Conservation (phyloP, 2,888 invertebrate genomes). For the Itoplectis maculator region DNA sequence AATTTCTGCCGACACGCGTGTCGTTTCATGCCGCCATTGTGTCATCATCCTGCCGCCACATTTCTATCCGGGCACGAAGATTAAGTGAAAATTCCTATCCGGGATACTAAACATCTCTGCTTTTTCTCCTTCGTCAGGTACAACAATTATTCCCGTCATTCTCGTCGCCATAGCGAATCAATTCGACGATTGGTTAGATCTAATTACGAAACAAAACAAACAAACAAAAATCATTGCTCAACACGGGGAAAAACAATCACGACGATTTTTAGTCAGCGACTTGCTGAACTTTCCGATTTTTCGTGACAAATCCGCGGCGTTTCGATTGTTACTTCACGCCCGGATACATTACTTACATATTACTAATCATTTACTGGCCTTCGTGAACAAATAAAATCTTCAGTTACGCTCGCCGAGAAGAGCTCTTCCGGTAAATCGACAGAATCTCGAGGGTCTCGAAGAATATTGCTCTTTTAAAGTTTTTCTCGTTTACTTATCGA, state of each 20-base stretch:
- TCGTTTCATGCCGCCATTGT: too few species aligned
- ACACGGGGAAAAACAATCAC: too few species aligned
- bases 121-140: constrained; percentile 43
- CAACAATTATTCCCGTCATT: constrained; percentile 44
- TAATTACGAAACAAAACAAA: too few species aligned
- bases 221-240: constrained; percentile 1
- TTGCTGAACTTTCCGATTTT: not conserved
- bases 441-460: constrained; percentile 32
- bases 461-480: constrained; percentile 61
- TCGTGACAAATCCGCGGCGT: not conserved
- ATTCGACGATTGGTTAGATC: not conserved
- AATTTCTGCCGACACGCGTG: too few species aligned
- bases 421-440: constrained; percentile 37
- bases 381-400: constrained; percentile 7
- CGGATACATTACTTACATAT: constrained; percentile 50
- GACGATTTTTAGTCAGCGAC: too few species aligned
- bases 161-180: not conserved
- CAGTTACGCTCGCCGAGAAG: not conserved
- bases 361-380: constrained; percentile 40
- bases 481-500: constrained; percentile 40
- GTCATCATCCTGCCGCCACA: too few species aligned
- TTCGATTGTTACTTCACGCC: constrained; percentile 23
- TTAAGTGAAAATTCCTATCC: too few species aligned
- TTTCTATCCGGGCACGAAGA: too few species aligned
- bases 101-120: not conserved